Conservation (phyloP, 2,888 invertebrate species). For the Dysmachus trigonus region DNA sequence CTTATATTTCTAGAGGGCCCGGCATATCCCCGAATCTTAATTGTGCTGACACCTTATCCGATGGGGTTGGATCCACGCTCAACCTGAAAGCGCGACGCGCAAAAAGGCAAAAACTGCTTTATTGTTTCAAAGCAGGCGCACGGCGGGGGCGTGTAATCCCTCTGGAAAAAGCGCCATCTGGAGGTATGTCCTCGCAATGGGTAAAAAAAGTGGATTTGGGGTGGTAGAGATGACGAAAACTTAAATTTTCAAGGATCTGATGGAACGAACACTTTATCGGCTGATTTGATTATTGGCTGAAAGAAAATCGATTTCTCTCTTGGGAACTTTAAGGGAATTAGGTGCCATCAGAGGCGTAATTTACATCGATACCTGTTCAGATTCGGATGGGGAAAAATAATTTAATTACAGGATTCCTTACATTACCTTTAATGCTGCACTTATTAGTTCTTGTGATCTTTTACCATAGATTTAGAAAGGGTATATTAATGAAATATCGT, state of each 20-base stretch:
- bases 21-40: conserved; percentile 26
- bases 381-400: background rate
- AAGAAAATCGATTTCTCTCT: conserved; percentile 39
- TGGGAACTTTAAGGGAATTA: background rate
- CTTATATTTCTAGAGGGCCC: conserved; percentile 26
- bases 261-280: conserved; percentile 22
- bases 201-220: background rate
- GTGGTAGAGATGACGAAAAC: background rate
- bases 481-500: background rate
- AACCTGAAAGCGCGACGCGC: background rate
- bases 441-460: background rate
- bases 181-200: background rate
- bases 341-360: background rate
- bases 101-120: conserved; percentile 34
- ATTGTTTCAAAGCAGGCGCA: conserved; percentile 21
- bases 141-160: conserved; percentile 33
- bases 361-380: background rate
- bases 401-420: background rate
- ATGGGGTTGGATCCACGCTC: background rate
- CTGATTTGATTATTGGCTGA: conserved; percentile 44
- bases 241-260: conserved; percentile 5
- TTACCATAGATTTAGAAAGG: no score
- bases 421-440: background rate
- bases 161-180: conserved; percentile 43
- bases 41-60: conserved; percentile 37